Percentiles rank a stretch among this genome's conserved stretches.
Evolutionary conservation across 1,140 invertebrate species (phyloP).

Genomic region (Reticulitermes speratus): DNA sequence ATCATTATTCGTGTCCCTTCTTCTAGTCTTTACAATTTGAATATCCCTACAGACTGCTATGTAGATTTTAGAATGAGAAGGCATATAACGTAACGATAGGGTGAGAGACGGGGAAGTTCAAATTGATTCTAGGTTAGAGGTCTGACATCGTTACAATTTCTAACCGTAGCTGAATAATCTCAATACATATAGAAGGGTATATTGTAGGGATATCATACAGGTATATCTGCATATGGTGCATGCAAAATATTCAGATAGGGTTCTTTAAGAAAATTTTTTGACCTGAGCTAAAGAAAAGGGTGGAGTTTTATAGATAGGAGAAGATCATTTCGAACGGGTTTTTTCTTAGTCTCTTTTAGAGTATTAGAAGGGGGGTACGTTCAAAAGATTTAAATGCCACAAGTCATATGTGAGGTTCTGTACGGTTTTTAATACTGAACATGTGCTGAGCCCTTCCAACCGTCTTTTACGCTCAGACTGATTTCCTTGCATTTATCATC

Average conservation of each 20-base stretch:
- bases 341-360: neutral
- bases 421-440: neutral
- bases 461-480: neutral
- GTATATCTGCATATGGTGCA: neutral
- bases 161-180: neutral
- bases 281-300: slow-evolving; percentile 5
- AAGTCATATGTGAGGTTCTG: neutral
- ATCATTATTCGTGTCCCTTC: neutral
- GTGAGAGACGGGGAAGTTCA: neutral
- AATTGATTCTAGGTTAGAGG: neutral
- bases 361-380: neutral
- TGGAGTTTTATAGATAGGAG: slow-evolving; percentile 6
- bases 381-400: neutral
- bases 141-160: neutral
- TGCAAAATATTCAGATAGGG: slow-evolving; percentile 11
- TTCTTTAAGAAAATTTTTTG: slow-evolving; percentile 6
- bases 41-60: neutral
- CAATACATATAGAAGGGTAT: neutral
- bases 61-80: neutral
- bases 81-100: neutral
- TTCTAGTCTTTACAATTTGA: neutral
- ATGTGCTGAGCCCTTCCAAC: neutral
- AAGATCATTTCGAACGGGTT: neutral
- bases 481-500: neutral
- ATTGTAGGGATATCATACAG: neutral